Evolutionary conservation across 2,113 vertebrate genomes (phyloP).

Genomic region (Mastomys coucha): DNA sequence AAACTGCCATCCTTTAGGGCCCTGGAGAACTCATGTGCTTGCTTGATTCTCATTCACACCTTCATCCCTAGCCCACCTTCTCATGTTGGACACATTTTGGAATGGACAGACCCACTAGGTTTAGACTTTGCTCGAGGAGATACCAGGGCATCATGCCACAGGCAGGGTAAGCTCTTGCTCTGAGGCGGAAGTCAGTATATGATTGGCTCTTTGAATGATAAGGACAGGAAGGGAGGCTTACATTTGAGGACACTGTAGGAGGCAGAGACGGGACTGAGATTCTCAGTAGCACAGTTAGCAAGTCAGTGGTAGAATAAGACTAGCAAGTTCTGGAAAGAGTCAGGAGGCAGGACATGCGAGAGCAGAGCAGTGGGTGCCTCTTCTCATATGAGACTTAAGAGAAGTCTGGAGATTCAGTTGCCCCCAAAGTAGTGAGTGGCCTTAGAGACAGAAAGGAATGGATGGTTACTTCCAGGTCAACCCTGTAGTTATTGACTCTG

Average conservation of each 20-base stretch:
- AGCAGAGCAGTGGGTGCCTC: not conserved
- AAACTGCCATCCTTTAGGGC: not conserved
- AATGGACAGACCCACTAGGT: not conserved
- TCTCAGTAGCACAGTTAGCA: not conserved
- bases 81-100: accelerated
- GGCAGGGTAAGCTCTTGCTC: not conserved
- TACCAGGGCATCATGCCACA: not conserved
- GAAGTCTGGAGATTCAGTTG: not conserved
- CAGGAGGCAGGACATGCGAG: not conserved
- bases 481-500: not conserved
- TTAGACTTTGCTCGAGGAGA: not conserved
- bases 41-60: not conserved
- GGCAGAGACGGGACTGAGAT: not conserved
- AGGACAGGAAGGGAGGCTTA: no score
- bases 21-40: not conserved
- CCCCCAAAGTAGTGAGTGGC: not conserved
- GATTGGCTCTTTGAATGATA: not conserved
- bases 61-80: no score
- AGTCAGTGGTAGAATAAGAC: not conserved
- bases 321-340: not conserved
- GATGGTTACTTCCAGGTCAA: not conserved
- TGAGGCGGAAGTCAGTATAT: not conserved
- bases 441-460: no score
- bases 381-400: not conserved
- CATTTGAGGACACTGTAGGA: not conserved